Evolutionary conservation across 2,797 vertebrate species (phyloP), one percentile per base, ranked within the genome.

Genomic region (Siniperca obscura): DNA sequence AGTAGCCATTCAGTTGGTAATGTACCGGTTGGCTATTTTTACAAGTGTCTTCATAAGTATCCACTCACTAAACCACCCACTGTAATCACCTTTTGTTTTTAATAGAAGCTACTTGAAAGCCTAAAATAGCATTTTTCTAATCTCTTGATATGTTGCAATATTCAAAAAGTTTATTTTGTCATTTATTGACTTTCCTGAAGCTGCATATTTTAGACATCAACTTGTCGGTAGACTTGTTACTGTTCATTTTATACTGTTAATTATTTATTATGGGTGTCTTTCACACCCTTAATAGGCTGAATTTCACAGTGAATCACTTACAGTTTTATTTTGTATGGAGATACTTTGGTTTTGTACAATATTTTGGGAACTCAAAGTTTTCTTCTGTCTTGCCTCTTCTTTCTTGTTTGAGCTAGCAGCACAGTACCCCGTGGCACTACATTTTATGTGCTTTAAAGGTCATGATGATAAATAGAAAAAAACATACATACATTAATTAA

Each of bases 1-100:
- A 80, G 80, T 34, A 81, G 52, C 38, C 53, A 42, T 82, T 81
- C 77, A 84, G 66, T 75, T 83, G 67, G 52, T 56, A 36, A 64
- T 65, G 42, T 44, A 67, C 6, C 74, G 72, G 27, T 16, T 62
- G 22, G 76, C 56, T 80, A 64, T 85, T 87, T 88, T 86, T 81
- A 72, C 42, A 78, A 34, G 55, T 60, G 40, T 66, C n/a, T 72
- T 80, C 34, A 66, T 16, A 67, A 81, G 52, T 50, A 34, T 25
- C 68, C 80, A 55, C 74, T 70, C 34, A 62, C 30, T 57, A 30
- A 72, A 81, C 27, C 74, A 59, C 71, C 67, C 34, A 80, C 9
- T 77, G n/a, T 13, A 50, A 14, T 53, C 53, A 25, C 4, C 27
- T 44, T 38, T 68, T 59, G 25, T 55, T 75, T 80, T 71, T 81